Base-by-base conservation (phyloP, 2,113 vertebrate genomes). In the Clarias batrachus region DNA sequence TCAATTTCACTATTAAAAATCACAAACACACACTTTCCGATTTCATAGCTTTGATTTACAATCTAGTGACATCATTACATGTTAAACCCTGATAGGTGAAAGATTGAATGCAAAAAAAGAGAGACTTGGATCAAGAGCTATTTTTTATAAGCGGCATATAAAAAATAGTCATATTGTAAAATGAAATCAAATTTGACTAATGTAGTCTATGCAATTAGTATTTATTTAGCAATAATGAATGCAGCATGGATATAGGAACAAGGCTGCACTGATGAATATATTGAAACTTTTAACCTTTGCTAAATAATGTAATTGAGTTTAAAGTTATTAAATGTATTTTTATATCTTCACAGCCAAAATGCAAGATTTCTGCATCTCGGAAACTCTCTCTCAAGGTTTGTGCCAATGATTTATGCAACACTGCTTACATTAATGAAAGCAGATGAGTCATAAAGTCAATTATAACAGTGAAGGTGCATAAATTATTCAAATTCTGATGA, bases 301-400 rank as follows among this genome's bases (percentile, higher is more conserved):
- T 27, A 56, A 78, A 78, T 27, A 27, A 77, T 27, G 25, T 52
- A 52, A 74, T 13, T 52, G 23, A 54, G n/a, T 27, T 56, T 57
- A 2, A 30, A 60, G 9, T 82, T 52, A 52, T 76, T 48, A 33
- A 54, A 52, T 65, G 0, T 82, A 8, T 21, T 11, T 13, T 19
- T 87, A 56, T 83, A 80, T 82, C 87, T 81, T 68, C 6, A 68
- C 94, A 97, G 97, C 96, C 95, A 80, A 96, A 97, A 91, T 96
- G 95, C 13, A 97, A 97, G 94, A 97, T 97, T 89, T 92, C 97
- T 3, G 97, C 97, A 85, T 97, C 97, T 10, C 95, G 97, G 33
- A 97, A 97, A 90, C 95, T 97, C 77, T 96, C 96, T 86, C 92
- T 97, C 73, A 97, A 97, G 95, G 97, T 97, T 89, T 87, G 73